phyloP scores from a whole-genome alignment of 2,797 vertebrate species.

The Jordanella pulchra region DNA sequence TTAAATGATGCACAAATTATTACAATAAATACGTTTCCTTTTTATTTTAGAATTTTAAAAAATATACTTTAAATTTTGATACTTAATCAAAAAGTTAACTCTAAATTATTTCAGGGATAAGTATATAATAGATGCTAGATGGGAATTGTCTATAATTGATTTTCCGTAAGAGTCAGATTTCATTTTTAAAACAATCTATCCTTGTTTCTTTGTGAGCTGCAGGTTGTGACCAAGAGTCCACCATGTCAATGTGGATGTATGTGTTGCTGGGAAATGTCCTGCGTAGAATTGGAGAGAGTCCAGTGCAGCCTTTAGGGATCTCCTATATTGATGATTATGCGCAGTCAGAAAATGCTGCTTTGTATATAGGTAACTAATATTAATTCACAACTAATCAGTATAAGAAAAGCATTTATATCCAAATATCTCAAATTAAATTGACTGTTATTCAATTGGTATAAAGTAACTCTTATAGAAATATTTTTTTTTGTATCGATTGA shows the following conservation, averaged over 20 bases:
- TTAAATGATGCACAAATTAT: no score
- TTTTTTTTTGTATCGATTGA: not conserved
- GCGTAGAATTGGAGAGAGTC: conserved; percentile 78
- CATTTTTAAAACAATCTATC: not conserved
- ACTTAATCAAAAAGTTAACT: no score
- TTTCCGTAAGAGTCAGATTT: not conserved
- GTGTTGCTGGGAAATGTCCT: conserved; percentile 77
- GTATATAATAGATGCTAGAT: no score
- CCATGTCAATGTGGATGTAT: conserved; percentile 75
- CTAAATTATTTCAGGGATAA: no score
- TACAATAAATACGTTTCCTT: not conserved
- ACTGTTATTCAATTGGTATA: not conserved
- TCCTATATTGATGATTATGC: conserved; percentile 80
- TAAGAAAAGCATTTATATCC: not conserved
- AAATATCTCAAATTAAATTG: not conserved
- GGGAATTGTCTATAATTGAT: no score
- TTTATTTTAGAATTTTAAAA: not conserved
- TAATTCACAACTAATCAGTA: not conserved
- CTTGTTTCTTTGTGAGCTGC: not conserved
- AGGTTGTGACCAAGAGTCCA: conserved; percentile 75
- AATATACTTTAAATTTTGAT: not conserved
- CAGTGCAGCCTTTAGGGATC: conserved; percentile 74
- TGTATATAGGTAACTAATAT: conserved; percentile 74
- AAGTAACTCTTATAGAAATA: not conserved
- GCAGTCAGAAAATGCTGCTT: conserved; percentile 71